Conservation (phyloP, 2,888 invertebrate genomes). For the Rambutsinella grinnellia region DNA sequence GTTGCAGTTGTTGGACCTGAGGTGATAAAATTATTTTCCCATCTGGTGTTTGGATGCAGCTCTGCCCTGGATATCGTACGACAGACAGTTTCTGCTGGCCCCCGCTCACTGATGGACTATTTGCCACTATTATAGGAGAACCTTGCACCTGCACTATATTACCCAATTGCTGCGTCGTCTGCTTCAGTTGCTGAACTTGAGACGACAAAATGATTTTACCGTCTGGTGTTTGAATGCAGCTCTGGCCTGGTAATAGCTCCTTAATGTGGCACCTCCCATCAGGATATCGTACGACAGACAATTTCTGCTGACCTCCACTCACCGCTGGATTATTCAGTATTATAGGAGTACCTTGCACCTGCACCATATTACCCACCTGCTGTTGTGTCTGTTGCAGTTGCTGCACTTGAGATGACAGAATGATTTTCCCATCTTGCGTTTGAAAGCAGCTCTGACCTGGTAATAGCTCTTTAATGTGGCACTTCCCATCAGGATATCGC, state of each 20-base stretch:
- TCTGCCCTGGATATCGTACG: conserved; percentile 85
- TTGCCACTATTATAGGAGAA: too few species aligned
- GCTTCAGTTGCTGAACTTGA: conserved; percentile 69
- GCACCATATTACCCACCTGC: too few species aligned
- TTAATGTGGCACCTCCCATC: conserved; percentile 93
- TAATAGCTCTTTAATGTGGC: conserved; percentile 90
- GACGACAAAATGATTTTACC: conserved; percentile 76
- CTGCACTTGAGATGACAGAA: conserved; percentile 72
- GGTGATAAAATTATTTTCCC: conserved; percentile 76
- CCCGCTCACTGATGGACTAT: too few species aligned
- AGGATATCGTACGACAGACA: conserved; percentile 90
- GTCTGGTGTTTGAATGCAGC: conserved; percentile 92
- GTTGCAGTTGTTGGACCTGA: conserved; percentile 80
- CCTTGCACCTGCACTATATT: too few species aligned
- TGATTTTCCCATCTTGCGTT: conserved; percentile 86
- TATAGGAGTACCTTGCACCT: too few species aligned
- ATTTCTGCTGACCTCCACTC: too few species aligned
- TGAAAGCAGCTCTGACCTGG: conserved; percentile 89
- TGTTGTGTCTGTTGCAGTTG: conserved; percentile 64
- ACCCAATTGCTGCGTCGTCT: too few species aligned
- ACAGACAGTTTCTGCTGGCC: conserved; percentile 95
- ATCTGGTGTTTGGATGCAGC: conserved; percentile 92
- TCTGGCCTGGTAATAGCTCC: conserved; percentile 87
- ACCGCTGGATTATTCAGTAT: too few species aligned
- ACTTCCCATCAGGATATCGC: conserved; percentile 89